A percentile compares a stretch with the other conserved stretches of the same genome.
phyloP scores from a whole-genome alignment of 64 coral and sea anemone genomes.

The Pocillopora verrucosa region DNA sequence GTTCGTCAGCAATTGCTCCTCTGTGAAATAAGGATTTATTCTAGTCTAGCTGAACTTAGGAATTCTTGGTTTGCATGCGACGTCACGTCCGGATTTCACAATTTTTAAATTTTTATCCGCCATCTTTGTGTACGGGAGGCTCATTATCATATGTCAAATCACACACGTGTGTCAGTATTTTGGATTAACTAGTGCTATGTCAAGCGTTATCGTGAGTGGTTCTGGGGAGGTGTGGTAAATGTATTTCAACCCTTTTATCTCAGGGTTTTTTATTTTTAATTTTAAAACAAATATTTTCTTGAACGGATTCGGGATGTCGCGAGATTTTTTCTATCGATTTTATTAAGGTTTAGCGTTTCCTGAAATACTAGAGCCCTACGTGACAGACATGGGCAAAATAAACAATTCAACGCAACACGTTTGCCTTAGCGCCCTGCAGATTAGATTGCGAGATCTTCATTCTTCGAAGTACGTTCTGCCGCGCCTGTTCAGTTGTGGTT shows the following conservation, averaged over 20 bases:
- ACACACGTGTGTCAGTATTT: no score
- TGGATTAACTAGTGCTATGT: no score
- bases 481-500: background rate
- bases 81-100: background rate
- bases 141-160: no score
- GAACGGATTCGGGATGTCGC: background rate
- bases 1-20: conserved; percentile 21
- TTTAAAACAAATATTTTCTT: background rate
- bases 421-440: no score
- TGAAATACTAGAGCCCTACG: background rate
- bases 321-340: background rate
- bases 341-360: background rate
- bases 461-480: no score
- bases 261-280: no score
- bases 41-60: background rate
- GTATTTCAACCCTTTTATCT: no score
- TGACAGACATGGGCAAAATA: background rate
- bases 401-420: no score
- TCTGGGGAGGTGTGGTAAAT: no score
- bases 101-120: background rate
- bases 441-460: background rate
- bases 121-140: no score
- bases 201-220: no score
- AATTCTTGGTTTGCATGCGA: no score
- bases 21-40: conserved; percentile 14